Conservation (phyloP, 2,888 invertebrate genomes). For the Drosophila neutralis region DNA sequence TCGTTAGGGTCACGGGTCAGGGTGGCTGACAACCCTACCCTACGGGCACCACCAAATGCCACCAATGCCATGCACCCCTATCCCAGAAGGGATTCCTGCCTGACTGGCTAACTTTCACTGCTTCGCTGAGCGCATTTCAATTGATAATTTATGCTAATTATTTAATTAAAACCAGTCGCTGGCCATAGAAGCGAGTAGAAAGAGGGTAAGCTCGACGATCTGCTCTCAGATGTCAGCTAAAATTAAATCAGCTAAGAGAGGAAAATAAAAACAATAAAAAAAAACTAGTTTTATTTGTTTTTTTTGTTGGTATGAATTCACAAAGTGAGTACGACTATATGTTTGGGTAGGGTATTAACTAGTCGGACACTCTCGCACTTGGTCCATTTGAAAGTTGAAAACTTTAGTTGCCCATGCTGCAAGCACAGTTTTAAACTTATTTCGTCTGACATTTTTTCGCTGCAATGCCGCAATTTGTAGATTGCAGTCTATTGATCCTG, state of each 20-base stretch:
- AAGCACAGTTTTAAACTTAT: neutral
- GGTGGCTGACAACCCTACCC: constrained; percentile 10
- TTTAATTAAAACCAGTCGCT: constrained; percentile 53
- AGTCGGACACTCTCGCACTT: neutral
- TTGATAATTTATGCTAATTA: constrained; percentile 79
- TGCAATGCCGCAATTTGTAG: constrained; percentile 21
- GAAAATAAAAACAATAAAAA: neutral
- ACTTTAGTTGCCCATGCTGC: neutral
- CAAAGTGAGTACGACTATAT: neutral
- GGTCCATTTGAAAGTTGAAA: neutral
- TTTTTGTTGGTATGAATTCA: neutral
- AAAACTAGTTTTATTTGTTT: neutral
- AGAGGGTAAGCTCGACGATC: neutral
- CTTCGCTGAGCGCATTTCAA: constrained; percentile 62
- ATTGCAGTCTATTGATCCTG: constrained; percentile 6
- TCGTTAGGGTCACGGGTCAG: constrained; percentile 14
- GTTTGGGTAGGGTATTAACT: neutral
- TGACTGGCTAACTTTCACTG: constrained; percentile 24
- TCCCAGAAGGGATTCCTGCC: neutral
- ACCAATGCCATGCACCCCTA: constrained; percentile 20
- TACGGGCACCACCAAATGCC: constrained; percentile 6
- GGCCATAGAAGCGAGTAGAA: neutral
- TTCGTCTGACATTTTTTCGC: neutral
- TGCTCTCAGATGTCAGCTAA: neutral
- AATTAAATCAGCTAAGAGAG: neutral